These are phyloP conservation scores for Haemorhous mexicanus DNA, from an alignment of 2,113 vertebrate genomes.

Conservation along the genomic window DNA sequence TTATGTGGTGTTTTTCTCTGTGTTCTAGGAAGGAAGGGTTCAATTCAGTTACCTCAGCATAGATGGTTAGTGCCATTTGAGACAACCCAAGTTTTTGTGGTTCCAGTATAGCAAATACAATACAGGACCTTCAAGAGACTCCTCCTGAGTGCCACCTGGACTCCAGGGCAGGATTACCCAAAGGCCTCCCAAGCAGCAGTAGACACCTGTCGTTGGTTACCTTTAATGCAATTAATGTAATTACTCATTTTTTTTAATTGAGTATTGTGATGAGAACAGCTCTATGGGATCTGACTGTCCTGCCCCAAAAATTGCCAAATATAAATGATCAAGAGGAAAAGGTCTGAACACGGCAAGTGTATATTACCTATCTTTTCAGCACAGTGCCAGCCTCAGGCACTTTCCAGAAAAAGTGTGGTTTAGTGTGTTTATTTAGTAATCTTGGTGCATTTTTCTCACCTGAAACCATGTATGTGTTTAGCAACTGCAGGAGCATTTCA, in stretches of 20 bases:
- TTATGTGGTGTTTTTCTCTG: neutral
- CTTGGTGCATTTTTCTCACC: neutral
- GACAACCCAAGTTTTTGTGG: accelerated
- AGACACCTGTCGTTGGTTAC: neutral
- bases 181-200: neutral
- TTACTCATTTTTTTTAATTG: neutral
- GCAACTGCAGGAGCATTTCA: neutral
- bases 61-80: neutral
- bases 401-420: neutral
- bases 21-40: neutral
- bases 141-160: neutral
- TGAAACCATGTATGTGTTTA: neutral
- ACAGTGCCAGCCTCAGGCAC: too few species aligned
- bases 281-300: neutral
- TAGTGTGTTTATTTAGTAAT: neutral
- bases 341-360: neutral
- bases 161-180: neutral
- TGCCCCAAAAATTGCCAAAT: neutral
- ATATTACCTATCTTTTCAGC: neutral
- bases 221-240: neutral
- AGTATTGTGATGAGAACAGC: neutral
- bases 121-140: neutral
- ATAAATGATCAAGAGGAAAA: neutral
- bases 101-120: neutral
- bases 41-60: neutral